Base-by-base conservation (phyloP, 2,113 vertebrate genomes). In the Mugil cephalus region DNA sequence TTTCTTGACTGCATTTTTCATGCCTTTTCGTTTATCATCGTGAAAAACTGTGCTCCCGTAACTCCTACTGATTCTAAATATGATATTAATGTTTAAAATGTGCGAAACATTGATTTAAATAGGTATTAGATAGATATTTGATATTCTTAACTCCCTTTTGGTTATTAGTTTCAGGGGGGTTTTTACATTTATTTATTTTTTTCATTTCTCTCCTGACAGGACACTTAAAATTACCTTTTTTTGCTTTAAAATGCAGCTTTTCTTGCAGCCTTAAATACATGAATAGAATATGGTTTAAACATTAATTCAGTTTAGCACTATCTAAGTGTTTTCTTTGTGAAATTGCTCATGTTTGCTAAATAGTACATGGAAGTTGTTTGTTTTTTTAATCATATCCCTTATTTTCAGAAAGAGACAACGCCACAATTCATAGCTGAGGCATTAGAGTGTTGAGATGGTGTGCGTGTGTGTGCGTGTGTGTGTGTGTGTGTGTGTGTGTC, bases 401-500 rank as follows among this genome's bases (percentile, higher is more conserved):
- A 59, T 34, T 19, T 30, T 48, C 53, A 17, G 45, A 21, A 39
- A 60, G 12, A 17, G 48, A 73, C 42, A 52, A 15, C 12, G 46
- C 13, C 38, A 35, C 36, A 51, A 47, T 48, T 72, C 51, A 62
- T 40, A 51, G 36, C 7, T 61, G 24, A 50, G 18, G 13, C 13
- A 67, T 5, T n/a, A 21, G 17, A 35, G 11, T 46, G 38, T 42
- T 42, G 18, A 62, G n/a, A n/a, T n/a, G n/a, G 30, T 46, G n/a
- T 65, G 21, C 54, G 19, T 70, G 47, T 69, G 47, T 82, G 30
- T 46, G n/a, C 61, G 21, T 58, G 19, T 70, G 47, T 69, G 47
- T 82, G 30, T 46, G n/a, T 65, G 21, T 58, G 30, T 46, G n/a
- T 65, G 21, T 58, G 19, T 70, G 47, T 69, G 47, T 82, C 21